These are phyloP conservation scores for Urocynchramus pylzowi DNA, from an alignment of 2,113 vertebrate genomes.

Conservation along the genomic window DNA sequence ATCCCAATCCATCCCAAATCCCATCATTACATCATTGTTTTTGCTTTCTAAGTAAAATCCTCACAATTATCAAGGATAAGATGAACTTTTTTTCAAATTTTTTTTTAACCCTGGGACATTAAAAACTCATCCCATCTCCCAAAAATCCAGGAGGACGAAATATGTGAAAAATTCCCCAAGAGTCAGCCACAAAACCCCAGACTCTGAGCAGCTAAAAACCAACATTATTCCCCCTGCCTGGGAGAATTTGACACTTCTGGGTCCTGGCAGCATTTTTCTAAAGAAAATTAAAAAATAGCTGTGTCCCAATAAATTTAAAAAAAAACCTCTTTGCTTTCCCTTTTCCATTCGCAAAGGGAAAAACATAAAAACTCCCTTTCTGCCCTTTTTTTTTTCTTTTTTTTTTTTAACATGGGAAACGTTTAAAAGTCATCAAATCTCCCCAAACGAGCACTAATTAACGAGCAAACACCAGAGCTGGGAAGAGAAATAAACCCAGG, in stretches of 20 bases:
- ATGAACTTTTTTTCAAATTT: background rate
- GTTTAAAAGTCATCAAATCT: slow-evolving; percentile 12
- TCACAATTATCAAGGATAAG: background rate
- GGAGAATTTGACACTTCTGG: slow-evolving; percentile 56
- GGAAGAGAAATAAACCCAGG: background rate
- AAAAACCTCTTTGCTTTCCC: background rate
- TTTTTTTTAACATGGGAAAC: background rate
- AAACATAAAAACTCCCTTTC: background rate
- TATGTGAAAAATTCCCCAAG: slow-evolving; percentile 42
- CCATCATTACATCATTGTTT: background rate
- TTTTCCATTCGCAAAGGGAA: background rate
- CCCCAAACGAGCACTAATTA: slow-evolving; percentile 17
- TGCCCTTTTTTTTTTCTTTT: background rate
- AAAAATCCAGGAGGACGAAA: slow-evolving; percentile 19
- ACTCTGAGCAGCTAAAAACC: slow-evolving; percentile 34
- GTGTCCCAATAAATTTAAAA: background rate
- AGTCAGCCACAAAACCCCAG: slow-evolving; percentile 48
- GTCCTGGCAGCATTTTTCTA: slow-evolving; percentile 5
- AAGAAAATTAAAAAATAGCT: slow-evolving; percentile 11
- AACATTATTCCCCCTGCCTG: slow-evolving; percentile 20
- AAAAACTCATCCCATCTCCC: background rate
- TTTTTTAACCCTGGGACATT: background rate
- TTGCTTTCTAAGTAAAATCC: background rate
- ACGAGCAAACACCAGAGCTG: background rate
- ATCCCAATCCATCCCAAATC: background rate